Base-by-base conservation (phyloP, 2,113 vertebrate species). In the Chascanopsetta lugubris region DNA sequence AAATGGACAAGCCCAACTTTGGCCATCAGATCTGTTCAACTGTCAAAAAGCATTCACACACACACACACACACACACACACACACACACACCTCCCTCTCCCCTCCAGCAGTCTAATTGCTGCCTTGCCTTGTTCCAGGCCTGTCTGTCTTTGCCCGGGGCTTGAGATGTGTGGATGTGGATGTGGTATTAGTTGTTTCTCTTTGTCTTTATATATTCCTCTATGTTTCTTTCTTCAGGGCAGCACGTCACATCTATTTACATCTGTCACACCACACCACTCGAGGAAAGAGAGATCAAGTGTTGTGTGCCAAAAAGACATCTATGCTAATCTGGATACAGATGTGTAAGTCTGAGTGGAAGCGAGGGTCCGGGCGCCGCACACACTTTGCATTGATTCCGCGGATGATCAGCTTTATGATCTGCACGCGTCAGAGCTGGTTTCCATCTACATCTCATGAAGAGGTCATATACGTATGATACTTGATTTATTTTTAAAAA, bases 1-100 rank as follows among this genome's bases (percentile, higher is more conserved):
- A 82, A 90, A 85, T 24, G 63, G 65, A 47, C 56, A n/a, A 40
- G 60, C 62, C 69, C 72, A 75, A 79, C 72, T 79, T 78, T 69
- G 80, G 78, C 84, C 83, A 77, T 79, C 83, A 54, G 77, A 79
- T 83, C 77, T 80, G 77, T 58, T 83, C 38, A 78, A 70, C 68
- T 72, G 78, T 88, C 86, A 89, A 59, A 56, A 76, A 69, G 56
- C 69, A 43, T 77, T 63, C 30, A 3, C 50, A 20, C 38, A 42
- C 29, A 49, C 61, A 25, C 42, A 45, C 42, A 25, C 21, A 46
- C 38, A 36, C 26, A 59, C 48, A 24, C 56, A 57, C 74, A 43
- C 68, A 49, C 79, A 48, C 32, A 49, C 62, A 32, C 17, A 15
- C 6, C 17, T 40, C 38, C 17, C 17, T n/a, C 38, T n/a, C 18